Percentiles rank a stretch among this genome's conserved stretches.
phyloP scores from a whole-genome alignment of 2,797 vertebrate species.

The Chelonia mydas region DNA sequence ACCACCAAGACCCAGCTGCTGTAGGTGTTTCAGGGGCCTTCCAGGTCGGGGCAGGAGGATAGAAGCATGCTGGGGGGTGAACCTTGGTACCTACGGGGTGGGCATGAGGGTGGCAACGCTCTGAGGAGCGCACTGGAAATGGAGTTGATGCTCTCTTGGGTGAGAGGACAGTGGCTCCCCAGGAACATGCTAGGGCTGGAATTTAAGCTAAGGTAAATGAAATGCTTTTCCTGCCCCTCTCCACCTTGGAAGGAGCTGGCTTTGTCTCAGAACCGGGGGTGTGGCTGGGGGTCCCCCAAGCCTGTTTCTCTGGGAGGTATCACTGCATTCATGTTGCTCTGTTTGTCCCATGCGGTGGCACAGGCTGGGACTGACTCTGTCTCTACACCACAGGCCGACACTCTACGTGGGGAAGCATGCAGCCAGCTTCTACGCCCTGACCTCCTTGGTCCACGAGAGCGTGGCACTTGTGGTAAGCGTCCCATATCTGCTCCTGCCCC shows the following conservation, averaged over 20 bases:
- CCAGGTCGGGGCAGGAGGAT: fast-evolving
- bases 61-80: neutral
- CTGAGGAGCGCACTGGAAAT: neutral
- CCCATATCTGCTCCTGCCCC: fast-evolving
- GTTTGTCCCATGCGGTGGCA: neutral
- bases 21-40: conserved; percentile 76
- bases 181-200: neutral
- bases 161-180: neutral
- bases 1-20: conserved; percentile 89
- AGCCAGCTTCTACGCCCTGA: conserved; percentile 91
- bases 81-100: neutral
- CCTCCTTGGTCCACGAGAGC: conserved; percentile 91
- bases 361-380: neutral
- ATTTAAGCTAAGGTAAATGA: neutral
- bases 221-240: neutral
- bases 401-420: conserved; percentile 94
- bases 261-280: neutral
- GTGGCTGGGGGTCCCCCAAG: neutral
- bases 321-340: fast-evolving
- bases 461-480: conserved; percentile 93
- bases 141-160: neutral
- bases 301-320: fast-evolving
- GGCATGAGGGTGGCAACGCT: too few species aligned
- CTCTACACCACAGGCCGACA: conserved; percentile 83
- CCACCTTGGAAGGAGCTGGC: neutral